Evolutionary conservation across 1,140 invertebrate genomes (phyloP).

Genomic region (Drosophila malerkotliana): DNA sequence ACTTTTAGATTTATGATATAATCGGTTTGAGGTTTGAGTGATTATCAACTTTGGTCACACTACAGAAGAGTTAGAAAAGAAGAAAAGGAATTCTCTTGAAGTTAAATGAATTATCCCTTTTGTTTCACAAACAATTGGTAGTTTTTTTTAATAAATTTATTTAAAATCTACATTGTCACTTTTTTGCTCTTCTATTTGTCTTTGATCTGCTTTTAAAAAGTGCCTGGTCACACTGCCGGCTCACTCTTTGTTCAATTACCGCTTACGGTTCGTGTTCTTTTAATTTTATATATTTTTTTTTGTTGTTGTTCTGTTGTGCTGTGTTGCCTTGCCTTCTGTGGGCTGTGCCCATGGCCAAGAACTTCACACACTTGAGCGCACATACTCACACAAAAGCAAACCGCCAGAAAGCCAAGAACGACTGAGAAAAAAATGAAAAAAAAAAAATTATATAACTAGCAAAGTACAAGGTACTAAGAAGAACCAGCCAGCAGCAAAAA

Average conservation of each 20-base stretch:
- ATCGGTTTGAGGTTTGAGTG: too few species aligned
- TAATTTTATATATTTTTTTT: neutral
- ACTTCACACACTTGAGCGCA: conserved; percentile 74
- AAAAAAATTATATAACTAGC: conserved; percentile 54
- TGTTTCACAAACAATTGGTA: too few species aligned
- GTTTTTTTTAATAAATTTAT: too few species aligned
- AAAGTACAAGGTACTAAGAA: conserved; percentile 54
- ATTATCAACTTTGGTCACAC: too few species aligned
- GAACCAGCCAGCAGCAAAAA: conserved; percentile 14
- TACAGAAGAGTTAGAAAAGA: too few species aligned
- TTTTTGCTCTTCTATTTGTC: neutral
- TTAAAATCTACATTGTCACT: too few species aligned
- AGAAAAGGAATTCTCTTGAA: too few species aligned
- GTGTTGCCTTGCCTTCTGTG: conserved; percentile 28
- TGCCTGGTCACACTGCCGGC: conserved; percentile 33
- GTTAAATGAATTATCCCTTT: too few species aligned
- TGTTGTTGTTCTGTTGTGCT: neutral
- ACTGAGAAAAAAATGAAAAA: conserved; percentile 17
- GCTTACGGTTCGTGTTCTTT: conserved; percentile 36
- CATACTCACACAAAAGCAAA: conserved; percentile 36
- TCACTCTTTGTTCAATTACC: conserved; percentile 49
- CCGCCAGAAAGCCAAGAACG: conserved; percentile 19
- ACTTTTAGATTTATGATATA: too few species aligned
- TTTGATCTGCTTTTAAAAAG: conserved; percentile 22
- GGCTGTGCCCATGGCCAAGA: conserved; percentile 72